Evolutionary conservation across 2,113 vertebrate species (phyloP).

Genomic region (Opisthocomus hoazin): DNA sequence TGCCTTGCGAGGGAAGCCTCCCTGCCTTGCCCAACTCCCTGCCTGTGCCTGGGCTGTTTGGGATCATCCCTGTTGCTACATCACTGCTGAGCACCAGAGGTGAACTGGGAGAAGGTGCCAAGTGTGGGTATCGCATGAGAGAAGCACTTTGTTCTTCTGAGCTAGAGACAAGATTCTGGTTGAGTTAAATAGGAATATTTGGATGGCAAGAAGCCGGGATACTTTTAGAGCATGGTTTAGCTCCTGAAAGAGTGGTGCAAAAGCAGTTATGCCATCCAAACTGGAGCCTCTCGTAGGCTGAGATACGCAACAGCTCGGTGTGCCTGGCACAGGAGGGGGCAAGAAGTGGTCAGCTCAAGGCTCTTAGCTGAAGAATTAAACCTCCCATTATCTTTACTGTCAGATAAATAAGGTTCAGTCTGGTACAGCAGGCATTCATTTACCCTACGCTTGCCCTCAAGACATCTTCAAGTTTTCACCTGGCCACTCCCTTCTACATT

Average conservation of each 20-base stretch:
- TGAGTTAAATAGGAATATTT: neutral
- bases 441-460: neutral
- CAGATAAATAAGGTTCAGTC: neutral
- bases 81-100: neutral
- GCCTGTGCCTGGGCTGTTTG: fast-evolving
- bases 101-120: neutral
- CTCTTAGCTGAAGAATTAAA: neutral
- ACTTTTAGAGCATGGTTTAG: neutral
- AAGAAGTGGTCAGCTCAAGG: neutral
- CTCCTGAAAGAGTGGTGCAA: neutral
- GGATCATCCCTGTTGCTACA: neutral
- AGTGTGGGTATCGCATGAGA: neutral
- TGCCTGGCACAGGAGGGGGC: neutral
- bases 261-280: neutral
- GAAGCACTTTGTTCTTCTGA: neutral
- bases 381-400: neutral
- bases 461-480: neutral
- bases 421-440: neutral
- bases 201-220: neutral
- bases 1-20: neutral
- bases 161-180: neutral
- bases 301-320: neutral
- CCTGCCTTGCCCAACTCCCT: neutral
- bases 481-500: neutral
- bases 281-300: neutral